Evolutionary conservation across 2,888 invertebrate genomes (phyloP).

Genomic region (Cephus pygmeus): DNA sequence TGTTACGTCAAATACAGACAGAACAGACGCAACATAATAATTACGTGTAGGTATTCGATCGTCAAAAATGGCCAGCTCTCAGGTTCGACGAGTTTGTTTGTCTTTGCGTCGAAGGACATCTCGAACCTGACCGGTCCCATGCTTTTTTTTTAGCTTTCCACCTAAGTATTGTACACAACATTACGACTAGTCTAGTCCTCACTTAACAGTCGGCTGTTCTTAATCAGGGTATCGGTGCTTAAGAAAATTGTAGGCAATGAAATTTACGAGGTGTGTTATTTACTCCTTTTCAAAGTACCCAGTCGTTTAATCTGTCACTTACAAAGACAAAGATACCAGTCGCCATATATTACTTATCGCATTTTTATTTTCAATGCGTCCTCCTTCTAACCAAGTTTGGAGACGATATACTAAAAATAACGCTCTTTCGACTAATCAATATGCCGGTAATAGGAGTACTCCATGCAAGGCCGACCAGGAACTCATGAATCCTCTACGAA

Average conservation of each 20-base stretch:
- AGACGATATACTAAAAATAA: background rate
- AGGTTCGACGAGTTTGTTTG: background rate
- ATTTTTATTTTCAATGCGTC: background rate
- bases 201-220: background rate
- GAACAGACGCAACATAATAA: background rate
- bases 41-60: background rate
- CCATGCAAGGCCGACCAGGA: background rate
- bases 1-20: background rate
- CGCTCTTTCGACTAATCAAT: background rate
- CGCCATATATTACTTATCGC: background rate
- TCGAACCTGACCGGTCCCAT: background rate
- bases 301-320: background rate
- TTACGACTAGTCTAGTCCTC: background rate
- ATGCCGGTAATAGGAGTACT: background rate
- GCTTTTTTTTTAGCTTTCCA: background rate
- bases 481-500: background rate
- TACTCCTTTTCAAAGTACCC: background rate
- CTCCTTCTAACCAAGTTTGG: background rate
- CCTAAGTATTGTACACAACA: background rate
- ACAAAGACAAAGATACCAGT: background rate
- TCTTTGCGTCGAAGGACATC: background rate
- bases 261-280: background rate
- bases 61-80: background rate
- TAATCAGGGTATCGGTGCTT: background rate
- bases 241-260: background rate